These are phyloP conservation scores for Synanthedon andrenaeformis DNA, from an alignment of 2,888 invertebrate species.

Conservation along the genomic window DNA sequence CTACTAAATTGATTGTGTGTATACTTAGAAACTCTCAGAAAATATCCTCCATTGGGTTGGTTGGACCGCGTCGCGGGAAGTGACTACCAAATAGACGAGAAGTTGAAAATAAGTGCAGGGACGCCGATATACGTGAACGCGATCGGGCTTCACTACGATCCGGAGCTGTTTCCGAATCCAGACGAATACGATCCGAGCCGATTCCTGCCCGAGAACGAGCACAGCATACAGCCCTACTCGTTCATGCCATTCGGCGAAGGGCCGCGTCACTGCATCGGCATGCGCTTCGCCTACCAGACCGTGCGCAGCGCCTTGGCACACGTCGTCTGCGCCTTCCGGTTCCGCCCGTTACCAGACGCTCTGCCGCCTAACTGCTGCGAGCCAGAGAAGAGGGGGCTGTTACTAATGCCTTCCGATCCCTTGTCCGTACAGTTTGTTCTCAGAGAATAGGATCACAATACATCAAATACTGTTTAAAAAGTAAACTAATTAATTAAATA, in stretches of 20 bases:
- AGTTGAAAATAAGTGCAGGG: constrained; percentile 25
- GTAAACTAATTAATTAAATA: no score
- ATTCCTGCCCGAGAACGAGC: constrained; percentile 29
- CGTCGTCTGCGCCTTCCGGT: constrained; percentile 6
- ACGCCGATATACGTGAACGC: constrained; percentile 31
- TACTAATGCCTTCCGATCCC: constrained; percentile 7
- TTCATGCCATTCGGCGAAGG: constrained; percentile 55
- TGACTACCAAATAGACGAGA: constrained; percentile 28
- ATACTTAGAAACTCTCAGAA: constrained; percentile 25
- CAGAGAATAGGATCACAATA: not conserved
- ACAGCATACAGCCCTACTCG: constrained; percentile 30
- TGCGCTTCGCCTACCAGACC: constrained; percentile 11
- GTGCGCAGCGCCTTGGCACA: constrained; percentile 8
- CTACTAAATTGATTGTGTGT: no score
- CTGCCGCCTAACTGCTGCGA: constrained; percentile 6
- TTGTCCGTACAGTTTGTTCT: constrained; percentile 9
- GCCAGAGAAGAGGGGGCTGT: constrained; percentile 12
- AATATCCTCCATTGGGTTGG: constrained; percentile 36
- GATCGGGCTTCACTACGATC: constrained; percentile 30
- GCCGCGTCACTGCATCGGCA: constrained; percentile 45
- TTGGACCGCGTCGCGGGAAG: constrained; percentile 30
- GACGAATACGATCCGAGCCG: constrained; percentile 37
- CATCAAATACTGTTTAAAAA: no score
- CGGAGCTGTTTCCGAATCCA: constrained; percentile 38
- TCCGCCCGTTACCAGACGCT: constrained; percentile 6